These are phyloP conservation scores for Pristionchus japonicus DNA, from an alignment of 2,888 invertebrate species.

Conservation along the genomic window DNA sequence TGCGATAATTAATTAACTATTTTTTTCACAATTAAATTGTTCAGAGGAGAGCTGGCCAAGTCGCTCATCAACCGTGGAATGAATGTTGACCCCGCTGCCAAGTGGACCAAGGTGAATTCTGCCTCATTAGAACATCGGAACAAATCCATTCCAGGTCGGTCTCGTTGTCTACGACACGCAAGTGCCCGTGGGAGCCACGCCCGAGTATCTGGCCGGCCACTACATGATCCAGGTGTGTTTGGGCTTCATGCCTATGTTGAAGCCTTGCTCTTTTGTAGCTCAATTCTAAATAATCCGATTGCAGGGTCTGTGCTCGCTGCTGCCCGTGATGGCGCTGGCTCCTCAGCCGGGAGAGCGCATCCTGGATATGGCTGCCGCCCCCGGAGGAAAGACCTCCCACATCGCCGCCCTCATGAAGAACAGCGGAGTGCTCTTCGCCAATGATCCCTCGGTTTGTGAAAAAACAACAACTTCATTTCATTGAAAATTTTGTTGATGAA, in stretches of 20 bases:
- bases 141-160: conserved; percentile 78
- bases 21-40: background rate
- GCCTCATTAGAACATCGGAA: background rate
- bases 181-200: conserved; percentile 95
- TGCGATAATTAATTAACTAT: conserved; percentile 41
- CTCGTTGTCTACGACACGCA: conserved; percentile 95
- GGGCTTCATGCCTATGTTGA: background rate
- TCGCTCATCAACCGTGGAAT: conserved; percentile 95
- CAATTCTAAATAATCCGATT: background rate
- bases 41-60: conserved; percentile 76
- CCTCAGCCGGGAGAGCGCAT: conserved; percentile 87
- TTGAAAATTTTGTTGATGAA: no score
- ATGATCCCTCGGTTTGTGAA: conserved; percentile 86
- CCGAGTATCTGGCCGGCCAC: conserved; percentile 97
- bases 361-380: conserved; percentile 97
- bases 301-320: conserved; percentile 83
- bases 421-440: conserved; percentile 94
- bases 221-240: conserved; percentile 85
- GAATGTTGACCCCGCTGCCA: conserved; percentile 96
- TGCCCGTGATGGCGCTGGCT: conserved; percentile 97
- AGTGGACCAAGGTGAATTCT: conserved; percentile 91
- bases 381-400: conserved; percentile 98
- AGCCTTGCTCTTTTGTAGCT: conserved; percentile 81
- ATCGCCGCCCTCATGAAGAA: conserved; percentile 94
- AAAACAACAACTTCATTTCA: no score